These are phyloP conservation scores for Melipona bicolor DNA, from an alignment of 2,888 invertebrate species.

Conservation along the genomic window DNA sequence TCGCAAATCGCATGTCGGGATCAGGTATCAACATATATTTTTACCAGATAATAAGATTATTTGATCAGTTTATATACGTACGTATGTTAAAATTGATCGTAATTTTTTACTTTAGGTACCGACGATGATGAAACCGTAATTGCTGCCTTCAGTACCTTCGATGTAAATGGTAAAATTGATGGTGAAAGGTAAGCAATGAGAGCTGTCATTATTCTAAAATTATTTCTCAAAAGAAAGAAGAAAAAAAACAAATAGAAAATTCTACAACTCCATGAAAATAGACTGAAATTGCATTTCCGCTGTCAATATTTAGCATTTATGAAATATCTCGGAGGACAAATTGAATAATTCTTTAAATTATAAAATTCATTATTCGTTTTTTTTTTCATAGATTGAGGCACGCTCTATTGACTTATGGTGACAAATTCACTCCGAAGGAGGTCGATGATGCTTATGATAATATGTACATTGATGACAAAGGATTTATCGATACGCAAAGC, in stretches of 20 bases:
- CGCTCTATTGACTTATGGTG: slow-evolving; percentile 96
- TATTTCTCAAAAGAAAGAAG: not conserved
- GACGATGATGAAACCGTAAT: slow-evolving; percentile 97
- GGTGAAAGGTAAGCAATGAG: slow-evolving; percentile 88
- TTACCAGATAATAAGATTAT: not conserved
- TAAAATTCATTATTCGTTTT: not conserved
- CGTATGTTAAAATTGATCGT: not conserved
- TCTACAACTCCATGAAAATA: not conserved
- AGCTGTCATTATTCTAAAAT: slow-evolving; percentile 2
- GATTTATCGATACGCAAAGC: slow-evolving; percentile 94
- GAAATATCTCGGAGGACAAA: not conserved
- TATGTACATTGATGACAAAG: slow-evolving; percentile 96
- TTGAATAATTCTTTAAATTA: not conserved
- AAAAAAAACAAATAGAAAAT: not conserved
- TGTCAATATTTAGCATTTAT: not conserved
- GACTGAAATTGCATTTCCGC: not conserved
- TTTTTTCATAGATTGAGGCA: slow-evolving; percentile 89
- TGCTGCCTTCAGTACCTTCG: slow-evolving; percentile 96
- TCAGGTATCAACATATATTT: slow-evolving; percentile 85
- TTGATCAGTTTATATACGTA: not conserved
- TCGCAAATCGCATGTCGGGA: slow-evolving; percentile 96
- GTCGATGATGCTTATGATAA: slow-evolving; percentile 97
- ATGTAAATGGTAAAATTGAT: slow-evolving; percentile 94
- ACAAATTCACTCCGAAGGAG: slow-evolving; percentile 95
- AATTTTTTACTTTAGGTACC: slow-evolving; percentile 84